These are phyloP conservation scores for Dendrocincla fuliginosa DNA, from an alignment of 2,797 vertebrate genomes.

Conservation along the genomic window DNA sequence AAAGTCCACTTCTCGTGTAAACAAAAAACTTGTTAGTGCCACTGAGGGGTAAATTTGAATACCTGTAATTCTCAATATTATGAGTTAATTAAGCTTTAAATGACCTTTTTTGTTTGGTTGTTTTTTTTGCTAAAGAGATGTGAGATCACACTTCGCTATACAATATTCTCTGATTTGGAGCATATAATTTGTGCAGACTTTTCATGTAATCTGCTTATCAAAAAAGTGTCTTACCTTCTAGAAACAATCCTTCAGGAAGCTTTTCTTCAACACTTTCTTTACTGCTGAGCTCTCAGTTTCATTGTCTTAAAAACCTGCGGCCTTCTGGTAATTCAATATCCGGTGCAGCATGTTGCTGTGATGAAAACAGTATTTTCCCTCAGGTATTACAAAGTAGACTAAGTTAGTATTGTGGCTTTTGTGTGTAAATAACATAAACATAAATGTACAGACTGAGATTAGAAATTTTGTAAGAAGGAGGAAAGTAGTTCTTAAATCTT, in stretches of 20 bases:
- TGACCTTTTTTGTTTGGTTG: background rate
- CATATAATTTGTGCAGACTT: background rate
- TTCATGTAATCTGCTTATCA: background rate
- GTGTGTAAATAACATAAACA: background rate
- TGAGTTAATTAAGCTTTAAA: background rate
- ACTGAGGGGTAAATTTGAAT: background rate
- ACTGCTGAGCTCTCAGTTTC: background rate
- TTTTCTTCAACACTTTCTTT: background rate
- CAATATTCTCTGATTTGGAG: background rate
- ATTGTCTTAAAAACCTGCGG: background rate
- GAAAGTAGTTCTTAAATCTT: background rate
- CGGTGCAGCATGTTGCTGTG: background rate
- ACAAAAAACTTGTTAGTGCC: background rate
- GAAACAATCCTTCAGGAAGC: background rate
- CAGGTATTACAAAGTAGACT: background rate
- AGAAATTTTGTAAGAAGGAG: background rate
- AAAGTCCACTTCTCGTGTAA: background rate
- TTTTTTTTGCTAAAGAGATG: background rate
- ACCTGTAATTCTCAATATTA: background rate
- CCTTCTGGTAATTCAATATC: slow-evolving; percentile 13
- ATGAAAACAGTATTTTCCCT: slow-evolving; percentile 4
- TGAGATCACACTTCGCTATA: background rate
- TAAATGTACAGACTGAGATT: background rate
- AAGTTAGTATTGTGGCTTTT: background rate
- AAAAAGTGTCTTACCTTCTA: background rate